These are phyloP conservation scores for Catharus bicknelli DNA, from an alignment of 2,113 vertebrate species.

Conservation along the genomic window DNA sequence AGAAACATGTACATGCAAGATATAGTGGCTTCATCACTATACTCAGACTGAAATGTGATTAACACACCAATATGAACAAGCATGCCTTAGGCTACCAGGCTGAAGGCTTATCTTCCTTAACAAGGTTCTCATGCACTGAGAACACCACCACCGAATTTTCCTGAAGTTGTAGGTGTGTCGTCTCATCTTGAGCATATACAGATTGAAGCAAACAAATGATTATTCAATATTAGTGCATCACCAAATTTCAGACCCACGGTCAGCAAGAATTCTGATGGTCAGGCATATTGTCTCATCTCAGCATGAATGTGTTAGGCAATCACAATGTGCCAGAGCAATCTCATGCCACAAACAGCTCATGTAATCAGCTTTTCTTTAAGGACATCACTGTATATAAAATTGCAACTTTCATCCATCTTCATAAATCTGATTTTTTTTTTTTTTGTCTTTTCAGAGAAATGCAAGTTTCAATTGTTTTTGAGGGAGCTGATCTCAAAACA, in stretches of 20 bases:
- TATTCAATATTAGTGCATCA: neutral
- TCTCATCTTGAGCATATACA: neutral
- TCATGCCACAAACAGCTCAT: neutral
- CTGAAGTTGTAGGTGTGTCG: neutral
- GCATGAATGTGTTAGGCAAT: neutral
- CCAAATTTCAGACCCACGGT: neutral
- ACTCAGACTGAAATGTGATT: neutral
- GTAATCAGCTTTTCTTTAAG: neutral
- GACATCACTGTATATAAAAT: neutral
- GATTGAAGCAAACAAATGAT: neutral
- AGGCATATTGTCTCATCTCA: neutral
- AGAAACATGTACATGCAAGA: neutral
- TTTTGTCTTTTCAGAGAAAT: neutral
- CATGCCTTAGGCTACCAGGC: neutral
- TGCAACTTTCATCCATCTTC: neutral
- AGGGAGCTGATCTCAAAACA: neutral
- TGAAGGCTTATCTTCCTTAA: neutral
- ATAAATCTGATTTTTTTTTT: neutral
- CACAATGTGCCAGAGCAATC: neutral
- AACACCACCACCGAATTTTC: neutral
- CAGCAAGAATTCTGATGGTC: neutral
- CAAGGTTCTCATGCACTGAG: neutral
- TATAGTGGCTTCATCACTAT: neutral
- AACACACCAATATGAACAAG: neutral
- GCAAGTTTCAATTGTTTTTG: neutral